phyloP scores from a whole-genome alignment of 1,140 invertebrate species.

The Tigriopus japonicus region DNA sequence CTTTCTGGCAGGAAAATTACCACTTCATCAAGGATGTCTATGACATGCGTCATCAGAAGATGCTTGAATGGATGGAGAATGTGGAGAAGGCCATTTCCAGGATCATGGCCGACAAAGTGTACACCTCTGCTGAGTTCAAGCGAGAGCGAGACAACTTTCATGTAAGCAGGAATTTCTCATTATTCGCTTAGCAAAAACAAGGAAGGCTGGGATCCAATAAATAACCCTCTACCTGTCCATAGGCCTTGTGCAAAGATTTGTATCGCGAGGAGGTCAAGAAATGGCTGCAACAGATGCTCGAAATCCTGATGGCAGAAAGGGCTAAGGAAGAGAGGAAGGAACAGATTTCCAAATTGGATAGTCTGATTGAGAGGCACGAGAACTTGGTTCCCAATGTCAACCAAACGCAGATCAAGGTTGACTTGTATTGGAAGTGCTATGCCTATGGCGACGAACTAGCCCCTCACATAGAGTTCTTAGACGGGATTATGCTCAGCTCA shows the following conservation, averaged over 20 bases:
- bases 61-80: constrained; percentile 21
- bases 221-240: not conserved
- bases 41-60: constrained; percentile 20
- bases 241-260: constrained; percentile 20
- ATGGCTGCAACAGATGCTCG: constrained; percentile 18
- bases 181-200: not conserved
- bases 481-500: constrained; percentile 19
- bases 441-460: constrained; percentile 20
- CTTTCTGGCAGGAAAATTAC: constrained; percentile 22
- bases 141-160: constrained; percentile 14
- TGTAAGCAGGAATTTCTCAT: constrained; percentile 3
- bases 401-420: constrained; percentile 15
- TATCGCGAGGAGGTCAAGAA: constrained; percentile 20
- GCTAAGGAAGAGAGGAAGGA: constrained; percentile 19
- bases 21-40: constrained; percentile 21
- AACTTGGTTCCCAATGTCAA: constrained; percentile 17
- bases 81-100: constrained; percentile 19
- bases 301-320: constrained; percentile 19
- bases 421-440: constrained; percentile 19
- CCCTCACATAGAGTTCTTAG: constrained; percentile 19
- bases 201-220: not conserved
- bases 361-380: constrained; percentile 19
- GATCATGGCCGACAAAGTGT: constrained; percentile 18
- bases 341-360: constrained; percentile 19
- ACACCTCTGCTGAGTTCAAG: constrained; percentile 15